Conservation (phyloP, 2,113 vertebrate genomes). For the Saiga tatarica region DNA sequence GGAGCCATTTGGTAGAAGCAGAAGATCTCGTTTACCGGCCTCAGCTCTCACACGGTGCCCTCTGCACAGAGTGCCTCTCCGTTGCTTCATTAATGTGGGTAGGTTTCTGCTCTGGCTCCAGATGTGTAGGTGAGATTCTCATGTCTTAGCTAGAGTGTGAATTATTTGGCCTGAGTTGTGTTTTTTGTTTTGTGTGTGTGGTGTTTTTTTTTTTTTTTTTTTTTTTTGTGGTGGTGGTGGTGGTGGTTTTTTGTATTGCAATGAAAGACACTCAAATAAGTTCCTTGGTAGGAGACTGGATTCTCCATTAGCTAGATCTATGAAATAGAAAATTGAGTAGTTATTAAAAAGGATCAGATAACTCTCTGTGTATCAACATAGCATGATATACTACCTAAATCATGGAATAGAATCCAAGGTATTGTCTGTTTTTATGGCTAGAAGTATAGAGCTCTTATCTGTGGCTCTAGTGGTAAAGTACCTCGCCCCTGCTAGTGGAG, state of each 20-base stretch:
- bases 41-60: not conserved
- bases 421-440: not conserved
- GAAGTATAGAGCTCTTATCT: not conserved
- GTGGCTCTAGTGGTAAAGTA: not conserved
- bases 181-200: too few species aligned
- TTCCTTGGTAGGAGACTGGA: not conserved
- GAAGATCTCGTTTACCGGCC: not conserved
- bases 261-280: not conserved
- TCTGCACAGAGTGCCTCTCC: not conserved
- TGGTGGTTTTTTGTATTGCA: not conserved
- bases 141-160: not conserved
- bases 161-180: not conserved
- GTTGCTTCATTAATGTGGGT: not conserved
- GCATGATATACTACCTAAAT: not conserved
- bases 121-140: not conserved
- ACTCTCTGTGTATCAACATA: not conserved
- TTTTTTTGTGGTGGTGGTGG: too few species aligned
- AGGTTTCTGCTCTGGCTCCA: not conserved
- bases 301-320: not conserved
- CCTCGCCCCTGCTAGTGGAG: not conserved
- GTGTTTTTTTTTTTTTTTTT: too few species aligned
- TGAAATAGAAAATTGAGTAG: not conserved
- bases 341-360: not conserved
- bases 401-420: not conserved
- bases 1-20: not conserved